Evolutionary conservation across 2,113 vertebrate species (phyloP).

Genomic region (Balaenoptera acutorostrata): DNA sequence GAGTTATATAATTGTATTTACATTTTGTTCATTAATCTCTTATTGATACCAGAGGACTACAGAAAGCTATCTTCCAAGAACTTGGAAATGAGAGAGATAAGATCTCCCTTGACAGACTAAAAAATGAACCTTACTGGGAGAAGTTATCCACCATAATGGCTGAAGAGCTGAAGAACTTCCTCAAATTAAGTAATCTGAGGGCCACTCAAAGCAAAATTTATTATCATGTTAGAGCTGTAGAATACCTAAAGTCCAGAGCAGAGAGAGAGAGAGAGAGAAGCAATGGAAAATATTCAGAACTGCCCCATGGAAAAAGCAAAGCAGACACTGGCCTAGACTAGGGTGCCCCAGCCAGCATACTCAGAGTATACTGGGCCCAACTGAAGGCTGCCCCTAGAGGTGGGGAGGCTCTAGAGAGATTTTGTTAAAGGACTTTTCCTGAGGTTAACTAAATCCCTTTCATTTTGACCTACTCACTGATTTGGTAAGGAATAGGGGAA

Average conservation of each 20-base stretch:
- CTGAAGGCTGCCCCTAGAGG: background rate
- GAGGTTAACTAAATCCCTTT: background rate
- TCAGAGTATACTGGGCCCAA: rapidly evolving
- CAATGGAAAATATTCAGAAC: background rate
- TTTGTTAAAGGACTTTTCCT: background rate
- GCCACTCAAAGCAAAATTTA: background rate
- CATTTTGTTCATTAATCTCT: background rate
- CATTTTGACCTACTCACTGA: background rate
- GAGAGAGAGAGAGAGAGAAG: background rate
- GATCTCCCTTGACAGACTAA: background rate
- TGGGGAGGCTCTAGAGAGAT: rapidly evolving
- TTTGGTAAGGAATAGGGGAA: background rate
- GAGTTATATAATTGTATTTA: background rate
- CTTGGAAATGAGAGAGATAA: conserved; percentile 15
- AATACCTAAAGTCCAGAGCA: background rate
- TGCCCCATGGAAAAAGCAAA: background rate
- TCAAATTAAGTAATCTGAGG: background rate
- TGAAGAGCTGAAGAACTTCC: background rate
- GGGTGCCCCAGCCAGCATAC: too few relatives aligned
- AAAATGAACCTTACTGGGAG: background rate
- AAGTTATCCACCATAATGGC: background rate
- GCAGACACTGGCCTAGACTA: background rate
- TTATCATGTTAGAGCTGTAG: background rate
- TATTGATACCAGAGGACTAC: background rate
- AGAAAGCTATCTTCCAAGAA: background rate